Percentiles rank a stretch among this genome's conserved stretches.
phyloP scores from a whole-genome alignment of 92 coral and sea anemone species.

The Blastomussa wellsi region DNA sequence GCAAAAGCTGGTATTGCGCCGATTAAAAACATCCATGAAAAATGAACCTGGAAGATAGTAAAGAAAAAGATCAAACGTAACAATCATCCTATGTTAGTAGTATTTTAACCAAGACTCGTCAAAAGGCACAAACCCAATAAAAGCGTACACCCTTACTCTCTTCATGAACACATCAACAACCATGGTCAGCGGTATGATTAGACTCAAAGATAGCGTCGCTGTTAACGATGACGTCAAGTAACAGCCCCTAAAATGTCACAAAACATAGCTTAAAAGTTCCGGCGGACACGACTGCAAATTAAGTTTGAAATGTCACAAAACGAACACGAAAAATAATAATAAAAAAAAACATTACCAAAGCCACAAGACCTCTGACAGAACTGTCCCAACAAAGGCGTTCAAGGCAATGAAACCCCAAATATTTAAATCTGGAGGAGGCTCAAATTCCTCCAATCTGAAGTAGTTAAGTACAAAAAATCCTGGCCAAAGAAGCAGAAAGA shows the following conservation, averaged over 20 bases:
- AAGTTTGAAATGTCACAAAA: background rate
- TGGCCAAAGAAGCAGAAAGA: slow-evolving; percentile 84
- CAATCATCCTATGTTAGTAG: too few species aligned
- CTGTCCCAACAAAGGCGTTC: slow-evolving; percentile 93
- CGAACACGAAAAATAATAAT: background rate
- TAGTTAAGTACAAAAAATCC: slow-evolving; percentile 84
- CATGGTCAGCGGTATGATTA: slow-evolving; percentile 96
- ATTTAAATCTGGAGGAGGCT: slow-evolving; percentile 56
- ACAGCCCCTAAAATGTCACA: slow-evolving; percentile 79
- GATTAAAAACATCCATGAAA: slow-evolving; percentile 80
- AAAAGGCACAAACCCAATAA: background rate
- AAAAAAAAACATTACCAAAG: slow-evolving; percentile 65
- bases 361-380: slow-evolving; percentile 89
- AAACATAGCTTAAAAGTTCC: background rate
- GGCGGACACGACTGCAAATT: background rate
- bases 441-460: slow-evolving; percentile 64
- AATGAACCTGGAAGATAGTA: slow-evolving; percentile 54
- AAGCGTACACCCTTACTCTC: slow-evolving; percentile 64
- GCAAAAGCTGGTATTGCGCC: slow-evolving; percentile 85
- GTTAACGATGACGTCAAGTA: slow-evolving; percentile 96
- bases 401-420: slow-evolving; percentile 83
- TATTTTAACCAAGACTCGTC: background rate
- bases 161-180: slow-evolving; percentile 81
- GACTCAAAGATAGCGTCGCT: slow-evolving; percentile 91
- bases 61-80: background rate